Evolutionary conservation across 2,113 vertebrate genomes (phyloP), one percentile per base, ranked within the genome.

Genomic region (Spermophilus dauricus): DNA sequence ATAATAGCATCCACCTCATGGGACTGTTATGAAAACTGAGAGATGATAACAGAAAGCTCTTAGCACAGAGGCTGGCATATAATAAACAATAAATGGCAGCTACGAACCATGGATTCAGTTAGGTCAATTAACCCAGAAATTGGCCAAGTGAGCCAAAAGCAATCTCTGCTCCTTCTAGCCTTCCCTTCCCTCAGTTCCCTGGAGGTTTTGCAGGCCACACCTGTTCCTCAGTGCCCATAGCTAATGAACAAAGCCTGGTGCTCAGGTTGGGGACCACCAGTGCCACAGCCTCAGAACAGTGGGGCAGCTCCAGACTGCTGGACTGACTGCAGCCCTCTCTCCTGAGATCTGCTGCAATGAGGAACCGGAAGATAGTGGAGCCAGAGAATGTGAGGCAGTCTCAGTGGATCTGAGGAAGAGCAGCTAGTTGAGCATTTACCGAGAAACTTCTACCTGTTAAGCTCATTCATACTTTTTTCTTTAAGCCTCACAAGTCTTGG

Each of bases 331-430:
- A 17, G 56, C 24, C 24, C 32, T 67, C 14, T 1, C 53, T 28
- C 8, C 32, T 0, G 34, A 24, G n/a, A 8, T 16, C 45, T n/a
- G 32, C 26, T 20, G 32, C 7, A 1, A 1, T 6, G 1, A 91
- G 45, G 45, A 69, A 48, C 8, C 20, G 20, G 56, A 22, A 42
- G 11, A 42, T 5, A 37, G 69, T 22, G n/a, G 30, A 28, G 18
- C 48, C 26, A 3, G 56, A 6, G 42, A 20, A 10, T 16, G 28
- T 13, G 73, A 26, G 4, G n/a, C 84, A 45, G 9, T 34, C 61
- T 32, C 26, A 0, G 26, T 32, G 0, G 17, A 34, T n/a, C 32
- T 6, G 0, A 22, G 65, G 34, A 28, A 48, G 39, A 8, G 0
- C 39, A 18, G n/a, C 37, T 28, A 80, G n/a, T 2, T n/a, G 56